phyloP scores from a whole-genome alignment of 2,797 vertebrate species.

The Mus spretus region DNA sequence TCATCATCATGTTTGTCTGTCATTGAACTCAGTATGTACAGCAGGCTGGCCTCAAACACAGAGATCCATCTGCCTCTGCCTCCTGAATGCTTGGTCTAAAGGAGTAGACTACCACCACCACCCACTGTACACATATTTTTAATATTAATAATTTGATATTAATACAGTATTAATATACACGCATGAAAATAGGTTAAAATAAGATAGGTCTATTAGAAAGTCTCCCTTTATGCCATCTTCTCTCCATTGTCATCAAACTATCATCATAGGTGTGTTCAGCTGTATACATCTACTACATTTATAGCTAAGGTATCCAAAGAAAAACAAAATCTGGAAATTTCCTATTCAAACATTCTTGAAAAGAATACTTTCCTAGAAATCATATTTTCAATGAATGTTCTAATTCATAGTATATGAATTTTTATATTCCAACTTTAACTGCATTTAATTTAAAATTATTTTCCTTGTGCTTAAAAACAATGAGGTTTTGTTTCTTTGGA shows the following conservation, averaged over 20 bases:
- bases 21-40: background rate
- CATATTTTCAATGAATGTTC: background rate
- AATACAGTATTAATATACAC: slow-evolving; percentile 5
- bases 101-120: too few relatives aligned
- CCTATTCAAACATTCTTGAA: background rate
- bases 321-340: background rate
- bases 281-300: background rate
- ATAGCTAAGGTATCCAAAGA: background rate
- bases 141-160: background rate
- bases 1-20: too few relatives aligned
- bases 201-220: background rate
- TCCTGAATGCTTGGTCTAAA: background rate
- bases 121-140: background rate
- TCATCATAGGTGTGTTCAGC: background rate
- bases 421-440: background rate
- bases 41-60: background rate
- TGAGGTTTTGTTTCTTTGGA: background rate
- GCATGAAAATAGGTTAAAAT: background rate
- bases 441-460: slow-evolving; percentile 27
- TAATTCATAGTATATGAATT: background rate
- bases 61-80: too few relatives aligned
- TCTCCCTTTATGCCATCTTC: background rate
- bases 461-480: background rate
- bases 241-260: background rate
- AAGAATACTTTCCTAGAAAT: background rate